Conservation (phyloP, 2,888 invertebrate genomes). For the Eueremaeus valkanovi region DNA sequence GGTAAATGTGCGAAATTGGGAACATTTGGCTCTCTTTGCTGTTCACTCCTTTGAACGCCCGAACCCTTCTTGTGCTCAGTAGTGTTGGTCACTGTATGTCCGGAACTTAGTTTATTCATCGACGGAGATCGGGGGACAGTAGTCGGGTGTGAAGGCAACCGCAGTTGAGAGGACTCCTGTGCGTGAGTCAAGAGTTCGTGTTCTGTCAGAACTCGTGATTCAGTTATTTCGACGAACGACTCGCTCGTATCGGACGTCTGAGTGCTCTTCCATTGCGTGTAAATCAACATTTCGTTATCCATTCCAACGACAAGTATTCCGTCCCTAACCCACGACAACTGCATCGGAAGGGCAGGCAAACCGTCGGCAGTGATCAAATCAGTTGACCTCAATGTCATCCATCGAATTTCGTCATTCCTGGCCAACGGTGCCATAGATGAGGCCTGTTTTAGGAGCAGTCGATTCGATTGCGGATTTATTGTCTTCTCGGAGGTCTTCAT, state of each 20-base stretch:
- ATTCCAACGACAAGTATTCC: slow-evolving; percentile 97
- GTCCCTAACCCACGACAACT: slow-evolving; percentile 97
- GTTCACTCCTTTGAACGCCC: background rate
- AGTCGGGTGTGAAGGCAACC: slow-evolving; percentile 42
- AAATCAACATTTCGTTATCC: slow-evolving; percentile 99
- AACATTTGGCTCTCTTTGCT: background rate
- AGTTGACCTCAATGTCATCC: slow-evolving; percentile 91
- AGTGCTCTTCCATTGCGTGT: slow-evolving; percentile 77
- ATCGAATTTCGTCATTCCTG: slow-evolving; percentile 79
- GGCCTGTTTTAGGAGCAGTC: slow-evolving; percentile 81
- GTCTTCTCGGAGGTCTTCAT: slow-evolving; percentile 43
- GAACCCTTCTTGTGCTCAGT: background rate
- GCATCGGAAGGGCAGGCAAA: slow-evolving; percentile 93
- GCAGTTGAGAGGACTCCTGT: slow-evolving; percentile 47
- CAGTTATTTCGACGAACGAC: slow-evolving; percentile 42
- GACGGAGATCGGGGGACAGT: slow-evolving; percentile 37
- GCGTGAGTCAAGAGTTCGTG: slow-evolving; percentile 48
- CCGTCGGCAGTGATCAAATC: slow-evolving; percentile 91
- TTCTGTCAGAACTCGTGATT: slow-evolving; percentile 50
- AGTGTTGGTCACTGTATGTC: background rate
- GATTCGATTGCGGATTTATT: slow-evolving; percentile 59
- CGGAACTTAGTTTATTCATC: background rate
- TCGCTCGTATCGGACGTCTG: background rate
- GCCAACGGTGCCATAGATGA: slow-evolving; percentile 84
- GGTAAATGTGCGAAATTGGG: slow-evolving; percentile 59